Evolutionary conservation across 1,140 invertebrate genomes (phyloP).

Genomic region (Caligus rogercresseyi): DNA sequence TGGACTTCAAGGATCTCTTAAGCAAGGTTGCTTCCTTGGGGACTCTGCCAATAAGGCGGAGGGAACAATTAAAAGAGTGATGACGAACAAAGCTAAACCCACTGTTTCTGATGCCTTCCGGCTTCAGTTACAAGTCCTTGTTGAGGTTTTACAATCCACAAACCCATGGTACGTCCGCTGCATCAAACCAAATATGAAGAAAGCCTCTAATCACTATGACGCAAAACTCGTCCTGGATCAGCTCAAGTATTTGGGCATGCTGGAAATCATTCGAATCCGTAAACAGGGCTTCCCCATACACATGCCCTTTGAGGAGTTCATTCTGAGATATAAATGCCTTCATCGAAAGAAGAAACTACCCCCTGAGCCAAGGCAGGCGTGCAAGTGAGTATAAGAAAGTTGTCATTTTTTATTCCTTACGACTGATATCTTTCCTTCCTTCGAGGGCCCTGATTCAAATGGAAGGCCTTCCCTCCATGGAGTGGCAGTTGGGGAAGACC

Average conservation of each 20-base stretch:
- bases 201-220: constrained; percentile 63
- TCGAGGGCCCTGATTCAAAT: constrained; percentile 36
- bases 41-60: constrained; percentile 4
- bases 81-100: constrained; percentile 69
- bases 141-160: constrained; percentile 66
- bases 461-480: constrained; percentile 42
- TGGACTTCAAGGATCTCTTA: constrained; percentile 26
- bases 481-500: constrained; percentile 79
- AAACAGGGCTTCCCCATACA: constrained; percentile 85
- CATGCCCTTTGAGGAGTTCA: constrained; percentile 54
- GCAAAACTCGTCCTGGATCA: constrained; percentile 69
- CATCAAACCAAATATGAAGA: constrained; percentile 81
- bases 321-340: constrained; percentile 56
- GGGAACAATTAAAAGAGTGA: constrained; percentile 15
- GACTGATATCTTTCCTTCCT: constrained; percentile 4
- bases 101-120: constrained; percentile 84
- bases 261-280: constrained; percentile 82
- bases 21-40: constrained; percentile 18
- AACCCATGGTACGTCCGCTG: constrained; percentile 90
- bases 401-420: not conserved
- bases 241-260: constrained; percentile 79
- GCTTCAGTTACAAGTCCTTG: constrained; percentile 69
- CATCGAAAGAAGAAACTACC: constrained; percentile 27
- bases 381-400: constrained; percentile 2
- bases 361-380: constrained; percentile 1